Conservation (phyloP, 2,113 vertebrate species). For the Salvelinus sp. region DNA sequence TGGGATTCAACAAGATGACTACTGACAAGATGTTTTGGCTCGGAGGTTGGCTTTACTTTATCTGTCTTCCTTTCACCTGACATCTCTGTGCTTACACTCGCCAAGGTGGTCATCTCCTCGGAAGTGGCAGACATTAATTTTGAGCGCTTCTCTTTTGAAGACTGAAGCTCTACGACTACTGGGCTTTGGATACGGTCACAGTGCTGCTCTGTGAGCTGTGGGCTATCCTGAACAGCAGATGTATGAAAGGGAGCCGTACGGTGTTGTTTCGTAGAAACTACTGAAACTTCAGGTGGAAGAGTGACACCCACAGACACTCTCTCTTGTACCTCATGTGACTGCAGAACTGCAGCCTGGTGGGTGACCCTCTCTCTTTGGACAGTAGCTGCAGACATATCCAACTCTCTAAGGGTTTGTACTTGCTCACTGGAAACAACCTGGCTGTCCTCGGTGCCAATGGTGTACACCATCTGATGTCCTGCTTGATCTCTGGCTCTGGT, state of each 20-base stretch:
- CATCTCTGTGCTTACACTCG: slow-evolving; percentile 58
- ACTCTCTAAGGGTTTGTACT: slow-evolving; percentile 62
- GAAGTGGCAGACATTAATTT: slow-evolving; percentile 69
- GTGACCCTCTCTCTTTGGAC: slow-evolving; percentile 71
- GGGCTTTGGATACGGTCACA: slow-evolving; percentile 73
- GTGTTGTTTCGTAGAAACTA: slow-evolving; percentile 65
- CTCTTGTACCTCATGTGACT: slow-evolving; percentile 72
- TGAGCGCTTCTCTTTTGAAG: slow-evolving; percentile 56
- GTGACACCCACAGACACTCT: slow-evolving; percentile 58
- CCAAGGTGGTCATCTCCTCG: slow-evolving; percentile 70
- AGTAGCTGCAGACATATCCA: slow-evolving; percentile 71
- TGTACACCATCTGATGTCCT: slow-evolving; percentile 75
- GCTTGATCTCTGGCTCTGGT: slow-evolving; percentile 54
- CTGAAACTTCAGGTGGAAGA: slow-evolving; percentile 53
- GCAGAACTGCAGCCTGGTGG: slow-evolving; percentile 74
- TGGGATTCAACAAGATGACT: slow-evolving; percentile 71
- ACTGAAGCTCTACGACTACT: slow-evolving; percentile 60
- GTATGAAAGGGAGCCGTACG: slow-evolving; percentile 67
- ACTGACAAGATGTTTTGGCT: slow-evolving; percentile 69
- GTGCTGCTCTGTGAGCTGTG: slow-evolving; percentile 77
- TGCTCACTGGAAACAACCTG: slow-evolving; percentile 75
- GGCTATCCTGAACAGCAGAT: slow-evolving; percentile 73
- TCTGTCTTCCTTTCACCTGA: slow-evolving; percentile 49
- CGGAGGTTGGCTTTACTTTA: slow-evolving; percentile 50
- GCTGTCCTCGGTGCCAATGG: slow-evolving; percentile 75